Conservation (phyloP, 2,113 vertebrate species). For the Turnix velox region DNA sequence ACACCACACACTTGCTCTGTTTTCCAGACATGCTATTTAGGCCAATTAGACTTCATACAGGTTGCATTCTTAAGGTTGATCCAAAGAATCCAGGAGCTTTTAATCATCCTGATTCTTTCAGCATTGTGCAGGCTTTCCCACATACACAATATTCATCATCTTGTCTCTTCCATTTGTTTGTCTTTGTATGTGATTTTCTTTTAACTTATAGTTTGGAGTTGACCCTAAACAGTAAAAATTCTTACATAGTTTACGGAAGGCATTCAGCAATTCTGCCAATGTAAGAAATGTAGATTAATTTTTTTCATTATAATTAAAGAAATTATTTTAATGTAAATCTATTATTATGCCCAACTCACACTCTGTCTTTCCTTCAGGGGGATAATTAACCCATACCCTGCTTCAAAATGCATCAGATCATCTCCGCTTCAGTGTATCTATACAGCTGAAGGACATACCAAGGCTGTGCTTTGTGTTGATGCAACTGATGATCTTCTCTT, state of each 20-base stretch:
- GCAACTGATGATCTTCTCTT: conserved; percentile 96
- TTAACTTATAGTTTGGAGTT: neutral
- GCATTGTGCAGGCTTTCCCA: neutral
- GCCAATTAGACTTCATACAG: neutral
- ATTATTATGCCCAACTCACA: neutral
- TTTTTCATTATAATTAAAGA: neutral
- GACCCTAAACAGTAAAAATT: neutral
- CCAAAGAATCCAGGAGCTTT: neutral
- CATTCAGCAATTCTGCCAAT: neutral
- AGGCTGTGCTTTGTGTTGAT: conserved; percentile 92
- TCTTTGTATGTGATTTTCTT: neutral
- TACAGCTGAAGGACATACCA: conserved; percentile 91
- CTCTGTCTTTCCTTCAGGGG: conserved; percentile 75
- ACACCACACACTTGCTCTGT: neutral
- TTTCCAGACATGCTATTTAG: neutral
- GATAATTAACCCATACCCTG: conserved; percentile 85
- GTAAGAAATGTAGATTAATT: neutral
- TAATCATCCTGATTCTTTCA: neutral
- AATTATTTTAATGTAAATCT: neutral
- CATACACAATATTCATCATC: neutral
- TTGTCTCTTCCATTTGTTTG: neutral
- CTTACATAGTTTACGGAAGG: neutral
- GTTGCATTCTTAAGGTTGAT: neutral
- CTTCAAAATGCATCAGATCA: conserved; percentile 69
- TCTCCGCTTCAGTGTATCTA: conserved; percentile 84